These are phyloP conservation scores for Micrastur ruficollis DNA, from an alignment of 2,797 vertebrate genomes.

Conservation along the genomic window DNA sequence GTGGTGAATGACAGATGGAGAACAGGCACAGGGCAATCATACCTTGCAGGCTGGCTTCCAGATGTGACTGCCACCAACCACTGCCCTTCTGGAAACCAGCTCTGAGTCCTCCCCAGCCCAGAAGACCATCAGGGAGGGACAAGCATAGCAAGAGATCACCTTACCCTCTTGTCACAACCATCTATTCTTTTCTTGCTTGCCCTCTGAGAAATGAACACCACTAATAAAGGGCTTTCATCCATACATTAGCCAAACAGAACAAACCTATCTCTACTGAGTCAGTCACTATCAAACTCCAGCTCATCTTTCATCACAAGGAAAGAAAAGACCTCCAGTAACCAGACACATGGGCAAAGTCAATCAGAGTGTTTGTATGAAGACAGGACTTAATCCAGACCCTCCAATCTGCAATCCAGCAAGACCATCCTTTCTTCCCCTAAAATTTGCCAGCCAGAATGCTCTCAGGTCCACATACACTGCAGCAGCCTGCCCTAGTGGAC, in stretches of 20 bases:
- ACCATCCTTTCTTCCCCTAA: neutral
- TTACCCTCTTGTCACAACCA: neutral
- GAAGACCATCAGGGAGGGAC: neutral
- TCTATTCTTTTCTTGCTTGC: neutral
- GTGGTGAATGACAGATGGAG: neutral
- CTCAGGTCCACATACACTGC: neutral
- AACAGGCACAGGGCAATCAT: neutral
- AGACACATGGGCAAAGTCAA: neutral
- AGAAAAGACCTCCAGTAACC: neutral
- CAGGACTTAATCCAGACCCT: neutral
- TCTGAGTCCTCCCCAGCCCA: neutral
- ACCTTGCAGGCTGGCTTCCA: neutral
- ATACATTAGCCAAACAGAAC: neutral
- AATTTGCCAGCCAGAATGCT: neutral
- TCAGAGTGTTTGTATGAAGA: neutral
- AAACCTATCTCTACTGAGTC: neutral
- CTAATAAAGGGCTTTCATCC: neutral
- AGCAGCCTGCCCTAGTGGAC: neutral
- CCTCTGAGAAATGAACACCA: neutral
- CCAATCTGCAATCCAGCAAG: neutral
- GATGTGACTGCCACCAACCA: neutral
- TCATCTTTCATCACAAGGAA: neutral
- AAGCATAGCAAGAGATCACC: neutral
- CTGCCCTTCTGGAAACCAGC: neutral
- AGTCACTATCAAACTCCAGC: neutral